A percentile compares a stretch with the other conserved stretches of the same genome.
Evolutionary conservation across 1,140 invertebrate genomes (phyloP).

Genomic region (Wasmannia auropunctata): DNA sequence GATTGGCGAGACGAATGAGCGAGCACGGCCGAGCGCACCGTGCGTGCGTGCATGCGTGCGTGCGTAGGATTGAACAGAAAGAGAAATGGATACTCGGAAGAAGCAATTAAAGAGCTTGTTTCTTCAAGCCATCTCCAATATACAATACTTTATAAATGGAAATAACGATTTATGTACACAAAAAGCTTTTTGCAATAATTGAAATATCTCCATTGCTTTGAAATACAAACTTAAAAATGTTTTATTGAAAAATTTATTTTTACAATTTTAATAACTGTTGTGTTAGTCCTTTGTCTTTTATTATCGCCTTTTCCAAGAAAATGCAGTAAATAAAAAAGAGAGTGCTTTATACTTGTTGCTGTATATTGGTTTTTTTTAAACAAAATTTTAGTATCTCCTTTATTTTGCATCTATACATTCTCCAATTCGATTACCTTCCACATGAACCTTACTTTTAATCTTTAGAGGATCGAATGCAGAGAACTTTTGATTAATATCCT

Average conservation of each 20-base stretch:
- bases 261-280: too few species aligned
- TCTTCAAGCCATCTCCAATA: not conserved
- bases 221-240: not conserved
- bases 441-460: not conserved
- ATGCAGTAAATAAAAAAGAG: too few species aligned
- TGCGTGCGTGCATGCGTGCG: not conserved
- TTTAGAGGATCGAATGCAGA: not conserved
- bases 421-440: not conserved
- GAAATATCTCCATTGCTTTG: not conserved
- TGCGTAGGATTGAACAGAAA: not conserved
- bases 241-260: too few species aligned
- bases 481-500: conserved; percentile 54
- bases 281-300: too few species aligned
- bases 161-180: not conserved
- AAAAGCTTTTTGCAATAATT: not conserved
- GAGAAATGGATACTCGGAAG: conserved; percentile 8
- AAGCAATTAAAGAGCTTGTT: conserved; percentile 19
- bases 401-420: not conserved
- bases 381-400: not conserved
- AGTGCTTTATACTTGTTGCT: too few species aligned
- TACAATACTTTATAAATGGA: not conserved
- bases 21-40: conserved; percentile 27
- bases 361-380: too few species aligned
- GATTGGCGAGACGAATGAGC: conserved; percentile 39
- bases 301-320: too few species aligned